Evolutionary conservation across 1,140 invertebrate genomes (phyloP).

Genomic region (Eueides isabella): DNA sequence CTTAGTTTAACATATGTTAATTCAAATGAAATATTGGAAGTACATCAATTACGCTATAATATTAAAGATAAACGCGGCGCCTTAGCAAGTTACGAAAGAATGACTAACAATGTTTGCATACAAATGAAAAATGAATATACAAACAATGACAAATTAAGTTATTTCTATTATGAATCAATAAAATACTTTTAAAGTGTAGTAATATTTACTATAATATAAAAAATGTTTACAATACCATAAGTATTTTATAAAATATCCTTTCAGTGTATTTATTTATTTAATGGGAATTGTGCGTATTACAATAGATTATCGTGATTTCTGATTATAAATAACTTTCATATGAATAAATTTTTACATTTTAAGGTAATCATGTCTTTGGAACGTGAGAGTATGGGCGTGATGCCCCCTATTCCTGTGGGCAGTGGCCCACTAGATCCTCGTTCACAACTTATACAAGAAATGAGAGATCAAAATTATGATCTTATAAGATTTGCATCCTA

Average conservation of each 20-base stretch:
- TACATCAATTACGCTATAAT: conserved; percentile 12
- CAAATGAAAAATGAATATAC: background rate
- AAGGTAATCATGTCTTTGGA: conserved; percentile 64
- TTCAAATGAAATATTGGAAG: background rate
- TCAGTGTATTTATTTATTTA: background rate
- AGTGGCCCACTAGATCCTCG: conserved; percentile 83
- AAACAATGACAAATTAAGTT: background rate
- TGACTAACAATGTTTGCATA: conserved; percentile 9
- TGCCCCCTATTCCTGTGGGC: conserved; percentile 52
- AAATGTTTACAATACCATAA: background rate
- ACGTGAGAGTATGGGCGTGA: conserved; percentile 64
- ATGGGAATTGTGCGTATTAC: background rate
- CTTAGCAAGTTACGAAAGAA: conserved; percentile 3
- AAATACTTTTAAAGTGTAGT: background rate
- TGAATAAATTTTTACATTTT: background rate
- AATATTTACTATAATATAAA: background rate
- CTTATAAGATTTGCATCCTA: conserved; percentile 98
- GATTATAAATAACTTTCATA: background rate
- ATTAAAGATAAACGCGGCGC: background rate
- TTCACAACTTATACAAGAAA: conserved; percentile 89
- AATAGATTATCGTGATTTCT: background rate
- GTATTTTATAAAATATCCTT: background rate
- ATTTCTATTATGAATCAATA: background rate
- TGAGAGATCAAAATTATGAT: conserved; percentile 96
- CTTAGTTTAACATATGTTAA: background rate